A percentile compares a stretch with the other conserved stretches of the same genome.
Evolutionary conservation across 2,888 invertebrate genomes (phyloP).

Genomic region (Hydriomena furcata): DNA sequence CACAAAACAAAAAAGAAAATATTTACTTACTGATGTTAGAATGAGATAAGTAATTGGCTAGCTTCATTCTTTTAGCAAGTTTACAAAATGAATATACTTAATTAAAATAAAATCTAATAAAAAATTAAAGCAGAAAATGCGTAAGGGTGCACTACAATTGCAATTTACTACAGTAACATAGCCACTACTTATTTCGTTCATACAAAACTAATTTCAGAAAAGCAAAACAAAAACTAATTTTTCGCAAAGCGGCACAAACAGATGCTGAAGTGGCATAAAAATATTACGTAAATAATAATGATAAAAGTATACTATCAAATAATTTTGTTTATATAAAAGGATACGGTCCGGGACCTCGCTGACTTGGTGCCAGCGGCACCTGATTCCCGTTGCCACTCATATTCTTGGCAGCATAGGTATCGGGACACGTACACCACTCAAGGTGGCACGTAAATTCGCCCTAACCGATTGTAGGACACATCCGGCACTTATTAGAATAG

Average conservation of each 20-base stretch:
- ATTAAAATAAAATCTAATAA: too few relatives aligned
- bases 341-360: conserved; percentile 84
- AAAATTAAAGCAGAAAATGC: too few relatives aligned
- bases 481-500: conserved; percentile 76
- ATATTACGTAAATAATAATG: conserved; percentile 77
- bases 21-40: too few relatives aligned
- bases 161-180: too few relatives aligned
- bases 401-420: conserved; percentile 84
- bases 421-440: conserved; percentile 84
- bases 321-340: conserved; percentile 71
- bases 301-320: conserved; percentile 54
- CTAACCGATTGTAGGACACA: conserved; percentile 82
- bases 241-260: conserved; percentile 69
- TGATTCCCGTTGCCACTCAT: conserved; percentile 87
- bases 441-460: conserved; percentile 84
- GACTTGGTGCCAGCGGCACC: conserved; percentile 85
- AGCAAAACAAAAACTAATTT: conserved; percentile 34
- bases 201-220: neutral
- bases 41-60: too few relatives aligned
- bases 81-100: too few relatives aligned
- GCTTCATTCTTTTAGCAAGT: too few relatives aligned
- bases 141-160: too few relatives aligned
- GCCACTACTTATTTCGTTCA: too few relatives aligned
- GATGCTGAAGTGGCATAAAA: conserved; percentile 66
- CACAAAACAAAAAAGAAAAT: too few relatives aligned